Evolutionary conservation across 2,888 invertebrate species (phyloP).

Genomic region (Drosophila histrio): DNA sequence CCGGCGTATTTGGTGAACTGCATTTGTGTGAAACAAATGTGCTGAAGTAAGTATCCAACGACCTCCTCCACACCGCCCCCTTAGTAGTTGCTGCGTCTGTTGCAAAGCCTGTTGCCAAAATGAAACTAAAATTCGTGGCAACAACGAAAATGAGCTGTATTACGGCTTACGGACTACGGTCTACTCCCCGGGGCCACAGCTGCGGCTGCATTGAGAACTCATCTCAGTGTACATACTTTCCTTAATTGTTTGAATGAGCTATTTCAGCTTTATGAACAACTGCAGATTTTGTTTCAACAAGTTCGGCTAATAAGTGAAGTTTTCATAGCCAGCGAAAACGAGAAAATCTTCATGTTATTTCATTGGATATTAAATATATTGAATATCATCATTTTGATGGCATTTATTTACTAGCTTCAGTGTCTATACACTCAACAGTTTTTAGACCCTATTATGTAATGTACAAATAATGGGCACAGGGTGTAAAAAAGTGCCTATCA

Average conservation of each 20-base stretch:
- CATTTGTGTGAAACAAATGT: conserved; percentile 87
- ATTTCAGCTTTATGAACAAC: conserved; percentile 3
- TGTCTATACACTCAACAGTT: no score
- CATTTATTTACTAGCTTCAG: no score
- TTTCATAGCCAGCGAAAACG: no score
- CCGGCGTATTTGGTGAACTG: conserved; percentile 91
- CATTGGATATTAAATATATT: neutral
- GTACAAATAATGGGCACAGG: no score
- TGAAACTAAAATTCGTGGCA: conserved; percentile 39
- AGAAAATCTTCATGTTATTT: neutral
- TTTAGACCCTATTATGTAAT: no score
- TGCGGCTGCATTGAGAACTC: conserved; percentile 5
- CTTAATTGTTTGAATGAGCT: conserved; percentile 13
- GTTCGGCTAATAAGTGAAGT: neutral
- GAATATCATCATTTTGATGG: neutral
- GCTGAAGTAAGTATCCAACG: conserved; percentile 80
- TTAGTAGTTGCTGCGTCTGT: conserved; percentile 4
- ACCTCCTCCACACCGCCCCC: neutral
- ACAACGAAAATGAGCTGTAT: conserved; percentile 46
- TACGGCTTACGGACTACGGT: conserved; percentile 14
- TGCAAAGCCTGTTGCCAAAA: conserved; percentile 37
- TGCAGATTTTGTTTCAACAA: conserved; percentile 1
- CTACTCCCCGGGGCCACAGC: neutral
- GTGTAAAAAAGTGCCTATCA: no score
- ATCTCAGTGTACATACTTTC: conserved; percentile 18